Evolutionary conservation across 2,888 invertebrate species (phyloP), one percentile per base, ranked within the genome.

Genomic region (Timema podura): DNA sequence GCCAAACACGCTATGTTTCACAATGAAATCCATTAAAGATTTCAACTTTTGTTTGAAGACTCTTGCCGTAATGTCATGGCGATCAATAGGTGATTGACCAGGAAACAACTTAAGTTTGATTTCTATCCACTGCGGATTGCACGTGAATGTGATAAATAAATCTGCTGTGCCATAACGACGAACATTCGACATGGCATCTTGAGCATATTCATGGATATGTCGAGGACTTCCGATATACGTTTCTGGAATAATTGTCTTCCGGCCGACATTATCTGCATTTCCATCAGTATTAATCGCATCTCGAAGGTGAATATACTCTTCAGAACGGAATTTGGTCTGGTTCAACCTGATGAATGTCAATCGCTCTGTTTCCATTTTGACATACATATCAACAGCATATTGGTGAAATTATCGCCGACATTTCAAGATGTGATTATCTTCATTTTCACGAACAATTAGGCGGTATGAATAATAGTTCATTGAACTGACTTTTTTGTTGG

Each of bases 351-450:
- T 75, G 69, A 70, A 81, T 6, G 73, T 64, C 45, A 80, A 72
- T 9, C 78, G 73, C 68, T 79, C 78, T n/a, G 75, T 76, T 71
- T 80, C 79, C 10, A 78, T 75, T 71, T 76, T 78, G 2, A 76
- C 76, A 68, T 77, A 79, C 74, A 75, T 73, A 69, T 77, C 78
- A 7, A 77, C 77, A 15, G 73, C 69, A 67, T 73, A 79, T 71
- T 77, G 79, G 69, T 76, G 75, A 45, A 74, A 74, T 7, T 78
- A 71, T 16, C 74, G 70, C 0, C 73, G 71, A 45, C 73, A 75
- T 51, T 64, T 69, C 45, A 73, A 70, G n/a, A 78, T 47, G 11
- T 72, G 54, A 64, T 76, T 76, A 45, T 70, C 70, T 16, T 68
- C 65, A 65, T 70, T 44, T 30, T 49, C n/a, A 49, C 74, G 45